phyloP scores from a whole-genome alignment of 2,113 vertebrate genomes.

The Nannobrachium achirus region DNA sequence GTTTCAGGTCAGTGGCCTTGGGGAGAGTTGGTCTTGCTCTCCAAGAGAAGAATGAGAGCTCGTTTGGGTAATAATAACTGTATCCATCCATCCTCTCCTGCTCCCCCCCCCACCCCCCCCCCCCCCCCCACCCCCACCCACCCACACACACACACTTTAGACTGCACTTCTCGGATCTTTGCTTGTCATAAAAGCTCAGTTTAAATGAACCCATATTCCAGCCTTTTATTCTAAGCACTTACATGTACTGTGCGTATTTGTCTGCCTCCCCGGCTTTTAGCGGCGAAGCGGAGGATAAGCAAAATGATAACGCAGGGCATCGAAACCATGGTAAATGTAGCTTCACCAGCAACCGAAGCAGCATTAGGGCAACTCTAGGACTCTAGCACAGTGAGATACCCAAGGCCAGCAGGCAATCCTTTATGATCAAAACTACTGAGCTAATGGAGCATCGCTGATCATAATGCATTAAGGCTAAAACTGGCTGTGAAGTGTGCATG shows the following conservation, averaged over 20 bases:
- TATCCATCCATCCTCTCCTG: neutral
- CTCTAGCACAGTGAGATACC: neutral
- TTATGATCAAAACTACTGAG: neutral
- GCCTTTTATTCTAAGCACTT: conserved; percentile 36
- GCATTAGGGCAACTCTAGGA: conserved; percentile 2
- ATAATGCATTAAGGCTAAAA: too few relatives aligned
- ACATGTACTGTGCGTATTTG: conserved; percentile 17
- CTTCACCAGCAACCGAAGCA: neutral
- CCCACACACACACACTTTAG: too few relatives aligned
- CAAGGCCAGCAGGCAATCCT: neutral
- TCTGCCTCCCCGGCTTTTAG: conserved; percentile 16
- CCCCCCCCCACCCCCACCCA: too few relatives aligned
- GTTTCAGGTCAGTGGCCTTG: conserved; percentile 37
- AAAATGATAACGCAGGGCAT: conserved; percentile 11
- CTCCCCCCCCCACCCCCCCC: too few relatives aligned
- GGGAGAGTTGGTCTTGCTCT: neutral
- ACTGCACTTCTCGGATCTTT: too few relatives aligned
- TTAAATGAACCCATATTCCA: conserved; percentile 41
- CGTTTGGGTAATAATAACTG: conserved; percentile 42
- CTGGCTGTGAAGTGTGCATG: too few relatives aligned
- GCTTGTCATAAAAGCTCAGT: conserved; percentile 41
- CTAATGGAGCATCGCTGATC: neutral
- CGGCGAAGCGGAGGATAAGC: conserved; percentile 33
- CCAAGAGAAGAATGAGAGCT: conserved; percentile 18
- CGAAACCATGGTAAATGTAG: conserved; percentile 10